Base-by-base conservation (phyloP, 2,888 invertebrate genomes). In the Chelonus formosanus region DNA sequence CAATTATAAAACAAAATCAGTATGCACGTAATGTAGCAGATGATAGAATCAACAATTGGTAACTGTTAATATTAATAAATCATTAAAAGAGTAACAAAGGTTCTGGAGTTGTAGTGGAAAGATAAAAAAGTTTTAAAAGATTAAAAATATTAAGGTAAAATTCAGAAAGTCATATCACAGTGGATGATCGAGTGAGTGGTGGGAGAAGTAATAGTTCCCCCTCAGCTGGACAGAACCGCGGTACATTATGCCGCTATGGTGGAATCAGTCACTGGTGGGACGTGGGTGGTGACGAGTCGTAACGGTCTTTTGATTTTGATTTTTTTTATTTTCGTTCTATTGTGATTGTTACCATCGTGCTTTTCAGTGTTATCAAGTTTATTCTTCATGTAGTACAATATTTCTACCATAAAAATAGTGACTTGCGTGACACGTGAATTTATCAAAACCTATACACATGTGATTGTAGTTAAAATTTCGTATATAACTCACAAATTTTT, bases 201-300 rank as follows among this genome's bases (percentile, higher is more conserved):
- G 81, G 82, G 81, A 81, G 82, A 82, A 82, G 81, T 80, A 82
- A 82, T 81, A 81, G 81, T 81, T 52, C 80, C 78, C 79, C 76
- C 77, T 74, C 76, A 74, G 73, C 76, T 62, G 78, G 74, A 75
- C 75, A 78, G 75, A 76, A 77, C 76, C 70, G 75, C 75, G 75
- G 78, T 75, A 80, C 78, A 80, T 79, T 79, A 80, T 77, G 78
- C 76, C 74, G 77, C 78, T 70, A 72, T 72, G 72, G 73, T 71
- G 69, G 73, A 81, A 83, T 82, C 83, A 83, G 83, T 83, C 81
- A 81, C 79, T 80, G 77, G 79, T 79, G 79, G 80, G 80, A 81
- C 81, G 81, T 82, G 81, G 82, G 79, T 80, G 82, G 81, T 78
- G 81, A 80, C 78, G 78, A 78, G 81, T 82, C 80, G 75, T 71